Percentiles rank a stretch among this genome's conserved stretches.
These are phyloP conservation scores for Nasonia oneida DNA, from an alignment of 2,888 invertebrate species.

Conservation along the genomic window DNA sequence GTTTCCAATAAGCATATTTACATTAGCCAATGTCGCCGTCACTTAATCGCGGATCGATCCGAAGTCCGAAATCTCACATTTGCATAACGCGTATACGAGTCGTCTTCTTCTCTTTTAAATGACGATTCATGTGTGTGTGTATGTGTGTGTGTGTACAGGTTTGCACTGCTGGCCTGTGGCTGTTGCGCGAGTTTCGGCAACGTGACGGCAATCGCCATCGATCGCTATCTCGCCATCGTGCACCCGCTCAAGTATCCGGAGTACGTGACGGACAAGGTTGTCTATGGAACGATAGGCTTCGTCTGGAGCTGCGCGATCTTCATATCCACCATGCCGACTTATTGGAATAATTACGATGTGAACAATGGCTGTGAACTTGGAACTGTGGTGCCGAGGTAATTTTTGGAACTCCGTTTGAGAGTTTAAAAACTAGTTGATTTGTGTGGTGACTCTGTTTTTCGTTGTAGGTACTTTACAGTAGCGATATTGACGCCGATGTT, in stretches of 20 bases:
- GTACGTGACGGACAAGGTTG: conserved; percentile 86
- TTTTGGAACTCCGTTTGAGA: background rate
- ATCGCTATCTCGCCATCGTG: conserved; percentile 89
- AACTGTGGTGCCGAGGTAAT: conserved; percentile 81
- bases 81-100: background rate
- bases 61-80: background rate
- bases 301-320: conserved; percentile 86
- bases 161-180: conserved; percentile 87
- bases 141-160: conserved; percentile 71
- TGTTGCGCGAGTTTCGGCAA: conserved; percentile 90
- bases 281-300: conserved; percentile 83
- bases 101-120: background rate
- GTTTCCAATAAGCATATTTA: background rate
- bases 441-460: conserved; percentile 10
- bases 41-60: background rate
- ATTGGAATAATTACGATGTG: conserved; percentile 88
- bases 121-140: background rate
- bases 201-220: conserved; percentile 88
- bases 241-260: conserved; percentile 88
- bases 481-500: conserved; percentile 86
- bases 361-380: conserved; percentile 84
- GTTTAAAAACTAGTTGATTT: background rate
- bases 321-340: conserved; percentile 86
- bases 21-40: background rate
- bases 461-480: conserved; percentile 67